Evolutionary conservation across 2,888 invertebrate species (phyloP), one percentile per base, ranked within the genome.

Genomic region (Neoaliturus tenellus): DNA sequence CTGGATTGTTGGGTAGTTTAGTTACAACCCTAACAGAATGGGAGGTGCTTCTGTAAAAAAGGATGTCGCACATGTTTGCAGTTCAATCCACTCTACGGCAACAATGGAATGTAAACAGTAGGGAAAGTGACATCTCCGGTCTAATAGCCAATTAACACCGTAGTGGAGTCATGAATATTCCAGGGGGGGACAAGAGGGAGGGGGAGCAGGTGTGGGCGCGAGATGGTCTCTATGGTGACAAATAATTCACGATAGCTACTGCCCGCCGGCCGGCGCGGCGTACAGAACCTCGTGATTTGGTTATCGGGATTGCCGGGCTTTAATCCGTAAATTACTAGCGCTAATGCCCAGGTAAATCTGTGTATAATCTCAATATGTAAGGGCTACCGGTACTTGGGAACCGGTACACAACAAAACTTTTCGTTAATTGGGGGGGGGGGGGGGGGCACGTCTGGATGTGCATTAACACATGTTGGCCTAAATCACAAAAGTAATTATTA

Each of bases 81-180:
- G 62, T 62, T 31, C 28, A 62, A 31, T 62, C 17, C 25, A 62
- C 28, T 62, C 8, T 23, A 1, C 10, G 14, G 51, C 10, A 14
- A 62, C 28, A 62, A 28, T 20, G 28, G 14, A 1, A 62, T 28
- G 62, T 31, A 62, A 62, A 62, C 62, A 62, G 28, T 51, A 4
- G 17, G 12, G 62, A 62, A 62, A 62, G 62, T 62, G 62, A 62
- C 62, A 62, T 62, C 28, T 3, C 62, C 62, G 31, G 8, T 62
- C 62, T 62, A 62, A 62, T 62, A 31, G 62, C 62, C 62, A 62
- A 62, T 62, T 62, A 62, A 62, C 62, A 28, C 62, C 28, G 28
- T 25, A 62, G 28, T 62, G 62, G 62, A 39, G 39, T 20, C 69
- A 69, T 69, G 39, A 69, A 69, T 69, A 69, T 69, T 69, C n/a